Evolutionary conservation across 2,888 invertebrate species (phyloP), one percentile per base, ranked within the genome.

Genomic region (Spialia ferax): DNA sequence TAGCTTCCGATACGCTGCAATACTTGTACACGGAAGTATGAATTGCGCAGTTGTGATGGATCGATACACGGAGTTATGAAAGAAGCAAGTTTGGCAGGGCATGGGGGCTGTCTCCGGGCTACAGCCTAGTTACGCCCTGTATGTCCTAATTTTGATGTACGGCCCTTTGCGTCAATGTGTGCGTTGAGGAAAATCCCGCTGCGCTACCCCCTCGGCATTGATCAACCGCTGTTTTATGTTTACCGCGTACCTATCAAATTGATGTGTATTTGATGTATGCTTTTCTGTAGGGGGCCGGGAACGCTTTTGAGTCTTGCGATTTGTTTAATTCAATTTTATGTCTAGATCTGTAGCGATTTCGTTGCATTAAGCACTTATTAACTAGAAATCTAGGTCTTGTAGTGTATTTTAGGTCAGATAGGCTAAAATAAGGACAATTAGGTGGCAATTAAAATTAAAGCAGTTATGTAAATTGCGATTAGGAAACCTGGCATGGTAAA

Each of bases 61-160:
- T 93, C 93, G 89, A 93, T 93, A 92, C 88, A 77, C 87, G 90
- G 85, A 92, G 91, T 93, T 93, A 92, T 93, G 93, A 93, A 93
- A 93, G 89, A 89, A 89, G 91, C 87, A 91, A 93, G 86, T 93
- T 92, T 86, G 89, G 89, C 88, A 89, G 87, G 89, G 90, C 88
- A 86, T 86, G 89, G 91, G 90, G 88, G 81, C 85, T 86, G 88
- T 90, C 81, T 81, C 89, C 89, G 48, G 48, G 86, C 87, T 90
- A 86, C 89, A 90, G 89, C 92, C 92, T 92, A 91, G 91, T 89
- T 92, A 88, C 91, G 88, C 91, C 90, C 85, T 91, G 89, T 88
- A 92, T 93, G 93, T 91, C 92, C 93, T 93, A 93, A 92, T 93
- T 93, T 88, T 90, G 89, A 86, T 84, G 85, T 87, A 83, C 83